phyloP scores from a whole-genome alignment of 2,797 vertebrate genomes.

The Chaunax sp. region DNA sequence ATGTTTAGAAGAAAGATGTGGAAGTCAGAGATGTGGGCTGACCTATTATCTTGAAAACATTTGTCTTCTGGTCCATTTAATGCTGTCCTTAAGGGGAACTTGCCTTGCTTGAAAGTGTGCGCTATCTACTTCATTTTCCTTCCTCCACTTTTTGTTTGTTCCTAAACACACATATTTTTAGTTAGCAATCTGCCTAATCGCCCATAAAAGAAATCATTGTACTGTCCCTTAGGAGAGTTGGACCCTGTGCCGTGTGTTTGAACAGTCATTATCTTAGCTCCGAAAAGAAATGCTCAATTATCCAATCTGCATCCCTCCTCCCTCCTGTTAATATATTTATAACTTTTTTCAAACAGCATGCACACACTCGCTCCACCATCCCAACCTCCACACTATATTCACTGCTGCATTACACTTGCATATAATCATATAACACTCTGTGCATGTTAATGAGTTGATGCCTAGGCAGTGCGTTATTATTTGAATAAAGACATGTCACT shows the following conservation, averaged over 20 bases:
- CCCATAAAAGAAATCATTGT: constrained; percentile 57
- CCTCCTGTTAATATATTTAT: constrained; percentile 20
- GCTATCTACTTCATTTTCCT: constrained; percentile 64
- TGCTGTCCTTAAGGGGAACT: constrained; percentile 54
- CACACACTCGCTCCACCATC: background rate
- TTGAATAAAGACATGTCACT: constrained; percentile 73
- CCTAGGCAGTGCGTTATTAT: constrained; percentile 68
- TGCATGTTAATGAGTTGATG: constrained; percentile 57
- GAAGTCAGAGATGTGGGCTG: constrained; percentile 28
- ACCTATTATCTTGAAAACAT: constrained; percentile 52
- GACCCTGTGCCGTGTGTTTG: constrained; percentile 37
- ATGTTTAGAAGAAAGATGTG: constrained; percentile 33
- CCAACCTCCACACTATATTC: constrained; percentile 37
- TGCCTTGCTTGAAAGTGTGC: constrained; percentile 43
- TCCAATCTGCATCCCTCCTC: constrained; percentile 45
- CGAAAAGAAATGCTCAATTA: constrained; percentile 63
- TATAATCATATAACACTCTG: constrained; percentile 65
- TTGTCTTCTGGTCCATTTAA: constrained; percentile 53
- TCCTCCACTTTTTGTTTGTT: constrained; percentile 57
- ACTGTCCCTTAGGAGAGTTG: constrained; percentile 57
- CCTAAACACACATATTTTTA: constrained; percentile 68
- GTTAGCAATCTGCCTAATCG: constrained; percentile 66
- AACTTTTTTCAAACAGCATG: constrained; percentile 30
- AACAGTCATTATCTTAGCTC: constrained; percentile 47
- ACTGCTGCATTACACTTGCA: constrained; percentile 69